These are phyloP conservation scores for Clanis bilineata DNA, from an alignment of 2,888 invertebrate species.

Conservation along the genomic window DNA sequence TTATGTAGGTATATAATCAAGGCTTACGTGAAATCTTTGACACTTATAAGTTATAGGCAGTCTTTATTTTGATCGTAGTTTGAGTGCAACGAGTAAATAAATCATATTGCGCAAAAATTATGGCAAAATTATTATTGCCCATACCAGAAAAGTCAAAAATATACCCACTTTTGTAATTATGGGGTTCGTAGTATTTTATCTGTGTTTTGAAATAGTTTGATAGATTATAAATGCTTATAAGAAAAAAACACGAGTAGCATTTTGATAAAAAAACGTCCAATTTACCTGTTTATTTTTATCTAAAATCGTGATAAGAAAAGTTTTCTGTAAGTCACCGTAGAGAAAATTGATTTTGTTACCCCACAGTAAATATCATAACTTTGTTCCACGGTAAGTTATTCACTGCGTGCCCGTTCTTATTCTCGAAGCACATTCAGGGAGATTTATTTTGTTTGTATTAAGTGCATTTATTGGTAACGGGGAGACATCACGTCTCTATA, in stretches of 20 bases:
- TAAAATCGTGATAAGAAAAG: conserved; percentile 40
- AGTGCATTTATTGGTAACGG: conserved; percentile 48
- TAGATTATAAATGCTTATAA: background rate
- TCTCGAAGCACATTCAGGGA: conserved; percentile 27
- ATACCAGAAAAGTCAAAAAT: too few relatives aligned
- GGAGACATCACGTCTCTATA: conserved; percentile 40
- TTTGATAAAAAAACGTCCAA: too few relatives aligned
- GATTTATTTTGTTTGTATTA: conserved; percentile 56
- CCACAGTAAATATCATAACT: conserved; percentile 43
- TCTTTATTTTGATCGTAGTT: too few relatives aligned
- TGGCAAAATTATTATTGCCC: too few relatives aligned
- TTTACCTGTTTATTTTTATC: background rate
- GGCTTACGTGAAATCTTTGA: too few relatives aligned
- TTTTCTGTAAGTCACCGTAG: conserved; percentile 48
- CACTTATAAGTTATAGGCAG: too few relatives aligned
- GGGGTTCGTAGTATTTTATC: too few relatives aligned
- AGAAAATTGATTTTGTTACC: conserved; percentile 50
- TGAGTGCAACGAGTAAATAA: too few relatives aligned
- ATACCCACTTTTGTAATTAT: too few relatives aligned
- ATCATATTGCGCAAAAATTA: too few relatives aligned
- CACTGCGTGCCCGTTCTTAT: conserved; percentile 35
- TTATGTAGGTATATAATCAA: too few relatives aligned
- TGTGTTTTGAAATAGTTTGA: too few relatives aligned
- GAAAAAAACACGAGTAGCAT: background rate
- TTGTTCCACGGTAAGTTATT: conserved; percentile 38